Percentiles rank a stretch among this genome's conserved stretches.
These are phyloP conservation scores for Alcedo quadribrachys DNA, from an alignment of 2,797 vertebrate genomes.

Conservation along the genomic window DNA sequence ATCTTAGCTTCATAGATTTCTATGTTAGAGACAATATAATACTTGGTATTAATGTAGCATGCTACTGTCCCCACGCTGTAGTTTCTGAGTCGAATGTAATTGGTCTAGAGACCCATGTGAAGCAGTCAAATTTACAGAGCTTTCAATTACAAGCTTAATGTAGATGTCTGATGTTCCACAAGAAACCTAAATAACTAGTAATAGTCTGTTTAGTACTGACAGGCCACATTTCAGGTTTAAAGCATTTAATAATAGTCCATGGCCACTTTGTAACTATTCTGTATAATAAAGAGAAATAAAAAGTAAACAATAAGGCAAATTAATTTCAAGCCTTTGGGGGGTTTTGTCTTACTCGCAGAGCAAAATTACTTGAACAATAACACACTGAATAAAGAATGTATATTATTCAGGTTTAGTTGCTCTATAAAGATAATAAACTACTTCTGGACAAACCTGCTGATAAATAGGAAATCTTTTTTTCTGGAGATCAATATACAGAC, in stretches of 20 bases:
- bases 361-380: neutral
- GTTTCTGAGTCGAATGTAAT: neutral
- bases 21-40: slow-evolving; percentile 6
- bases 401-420: neutral
- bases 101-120: neutral
- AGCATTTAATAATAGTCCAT: neutral
- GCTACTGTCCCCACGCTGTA: neutral
- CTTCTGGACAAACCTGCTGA: neutral
- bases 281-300: slow-evolving; percentile 17
- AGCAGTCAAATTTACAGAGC: slow-evolving; percentile 9
- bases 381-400: neutral
- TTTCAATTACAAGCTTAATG: slow-evolving; percentile 39
- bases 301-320: slow-evolving; percentile 27
- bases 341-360: neutral
- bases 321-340: neutral
- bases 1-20: neutral
- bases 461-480: neutral
- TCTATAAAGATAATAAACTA: neutral
- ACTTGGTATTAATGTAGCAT: neutral
- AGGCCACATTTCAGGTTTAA: neutral
- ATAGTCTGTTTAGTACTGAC: neutral
- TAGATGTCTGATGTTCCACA: slow-evolving; percentile 4
- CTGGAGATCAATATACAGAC: neutral
- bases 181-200: slow-evolving; percentile 25
- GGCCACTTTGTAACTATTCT: neutral